Conservation (phyloP, 2,797 vertebrate species). For the Enteromius anoplus region DNA sequence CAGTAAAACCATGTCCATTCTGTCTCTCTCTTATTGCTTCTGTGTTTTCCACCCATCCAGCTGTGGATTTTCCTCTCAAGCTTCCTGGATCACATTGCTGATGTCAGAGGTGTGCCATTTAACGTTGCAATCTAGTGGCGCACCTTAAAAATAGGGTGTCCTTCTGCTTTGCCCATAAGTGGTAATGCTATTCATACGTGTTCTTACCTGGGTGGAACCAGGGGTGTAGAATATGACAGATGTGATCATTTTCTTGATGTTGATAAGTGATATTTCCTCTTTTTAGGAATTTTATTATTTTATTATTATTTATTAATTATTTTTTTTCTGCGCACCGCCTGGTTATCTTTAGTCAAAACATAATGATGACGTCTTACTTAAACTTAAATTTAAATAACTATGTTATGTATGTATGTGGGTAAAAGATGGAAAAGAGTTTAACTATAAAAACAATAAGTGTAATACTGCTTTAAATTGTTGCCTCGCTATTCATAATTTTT, state of each 20-base stretch:
- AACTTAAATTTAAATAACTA: background rate
- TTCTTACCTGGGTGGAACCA: background rate
- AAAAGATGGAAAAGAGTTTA: too few species aligned
- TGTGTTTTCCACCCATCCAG: constrained; percentile 47
- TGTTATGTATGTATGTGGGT: background rate
- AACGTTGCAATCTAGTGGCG: background rate
- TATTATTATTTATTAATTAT: background rate
- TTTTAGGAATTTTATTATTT: background rate
- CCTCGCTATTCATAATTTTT: too few species aligned
- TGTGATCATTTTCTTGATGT: background rate
- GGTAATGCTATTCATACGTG: background rate
- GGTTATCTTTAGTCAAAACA: background rate
- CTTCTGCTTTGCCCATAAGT: background rate
- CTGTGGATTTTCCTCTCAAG: constrained; percentile 44
- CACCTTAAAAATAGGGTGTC: background rate
- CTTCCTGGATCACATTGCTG: constrained; percentile 50
- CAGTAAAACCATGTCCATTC: constrained; percentile 51
- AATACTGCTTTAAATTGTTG: too few species aligned
- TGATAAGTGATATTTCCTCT: background rate
- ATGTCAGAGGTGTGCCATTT: constrained; percentile 31
- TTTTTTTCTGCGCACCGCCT: background rate
- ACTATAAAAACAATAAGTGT: too few species aligned
- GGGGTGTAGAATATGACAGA: background rate
- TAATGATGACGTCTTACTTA: background rate
- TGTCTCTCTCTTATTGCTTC: constrained; percentile 63